Base-by-base conservation (phyloP, 2,797 vertebrate species). In the Chrysocyon brachyurus region DNA sequence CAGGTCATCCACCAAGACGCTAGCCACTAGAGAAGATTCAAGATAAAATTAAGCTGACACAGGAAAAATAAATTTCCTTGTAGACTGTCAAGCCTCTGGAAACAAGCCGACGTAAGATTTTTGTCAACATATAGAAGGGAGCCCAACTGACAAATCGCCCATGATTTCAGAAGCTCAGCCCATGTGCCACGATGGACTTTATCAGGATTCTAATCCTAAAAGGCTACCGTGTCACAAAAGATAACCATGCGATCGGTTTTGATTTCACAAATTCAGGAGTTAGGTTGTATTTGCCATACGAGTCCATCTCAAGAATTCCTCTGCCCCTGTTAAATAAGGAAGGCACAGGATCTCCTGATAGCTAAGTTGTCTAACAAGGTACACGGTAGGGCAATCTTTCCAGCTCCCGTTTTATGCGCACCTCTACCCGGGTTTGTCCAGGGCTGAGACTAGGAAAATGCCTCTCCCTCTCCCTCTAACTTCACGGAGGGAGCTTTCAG, bases 191-290 rank as follows among this genome's bases (percentile, higher is more conserved):
- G 81, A 97, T 91, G 19, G 96, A 91, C 72, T 94, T 84, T 63
- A 96, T 96, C 93, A 93, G 82, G 46, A 88, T 52, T 72, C 52
- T 90, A 54, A 91, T 2, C 54, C 66, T 57, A 22, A 91, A 77
- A 97, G 90, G 79, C 96, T 96, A 79, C 87, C 26, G 5, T 49
- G 64, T 94, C 88, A 94, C 84, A 87, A 92, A 97, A 97, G 96
- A 98, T 91, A 98, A 94, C 52, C 87, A 85, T 16, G 2, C 87
- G 93, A 97, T 97, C 97, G 91, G 94, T 57, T 96, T 95, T 77
- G 88, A 89, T 97, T 96, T 86, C 75, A 91, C 12, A 68, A 96
- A 93, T 91, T 84, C 2, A 68, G 59, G 33, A 83, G 21, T 72
- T 10, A 61, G 89, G 79, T 79, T 56, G 7, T 7, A 82, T 2